Conservation (phyloP, 2,113 vertebrate species). For the Erythrolamprus reginae region DNA sequence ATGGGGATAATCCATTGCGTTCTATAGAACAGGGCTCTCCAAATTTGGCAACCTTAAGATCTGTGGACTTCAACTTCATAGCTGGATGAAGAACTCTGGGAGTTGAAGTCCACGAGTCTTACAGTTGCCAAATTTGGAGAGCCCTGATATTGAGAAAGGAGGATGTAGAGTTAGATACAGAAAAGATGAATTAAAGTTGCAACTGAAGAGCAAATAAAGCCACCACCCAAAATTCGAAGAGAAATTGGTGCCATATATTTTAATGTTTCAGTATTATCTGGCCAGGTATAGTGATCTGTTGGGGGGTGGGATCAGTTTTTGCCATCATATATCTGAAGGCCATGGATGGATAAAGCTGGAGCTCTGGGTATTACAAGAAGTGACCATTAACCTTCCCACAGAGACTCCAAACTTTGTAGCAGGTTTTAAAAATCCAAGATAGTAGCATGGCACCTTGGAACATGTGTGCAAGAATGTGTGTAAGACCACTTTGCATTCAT, state of each 20-base stretch:
- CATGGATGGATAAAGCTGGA: not conserved
- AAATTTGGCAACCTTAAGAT: not conserved
- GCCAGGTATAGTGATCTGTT: not conserved
- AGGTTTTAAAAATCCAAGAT: not conserved
- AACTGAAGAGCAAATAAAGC: not conserved
- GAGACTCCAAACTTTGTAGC: not conserved
- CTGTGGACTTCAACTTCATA: not conserved
- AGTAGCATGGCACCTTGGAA: not conserved
- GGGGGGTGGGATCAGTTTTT: not conserved
- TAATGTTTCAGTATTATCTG: not conserved
- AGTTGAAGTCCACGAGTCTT: not conserved
- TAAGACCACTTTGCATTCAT: not conserved
- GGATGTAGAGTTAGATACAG: not conserved
- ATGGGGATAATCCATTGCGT: not conserved
- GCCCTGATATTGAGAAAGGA: not conserved
- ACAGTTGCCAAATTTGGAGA: not conserved
- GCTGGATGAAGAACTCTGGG: not conserved
- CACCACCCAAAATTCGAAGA: not conserved
- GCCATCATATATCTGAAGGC: not conserved
- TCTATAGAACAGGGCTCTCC: not conserved
- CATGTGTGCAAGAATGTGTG: not conserved
- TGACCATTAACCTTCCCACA: not conserved
- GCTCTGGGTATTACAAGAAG: not conserved
- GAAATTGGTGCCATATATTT: not conserved
- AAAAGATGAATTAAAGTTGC: not conserved